A percentile compares a stretch with the other conserved stretches of the same genome.
phyloP scores from a whole-genome alignment of 2,888 invertebrate genomes.

The Hirtodrosophila confusa region DNA sequence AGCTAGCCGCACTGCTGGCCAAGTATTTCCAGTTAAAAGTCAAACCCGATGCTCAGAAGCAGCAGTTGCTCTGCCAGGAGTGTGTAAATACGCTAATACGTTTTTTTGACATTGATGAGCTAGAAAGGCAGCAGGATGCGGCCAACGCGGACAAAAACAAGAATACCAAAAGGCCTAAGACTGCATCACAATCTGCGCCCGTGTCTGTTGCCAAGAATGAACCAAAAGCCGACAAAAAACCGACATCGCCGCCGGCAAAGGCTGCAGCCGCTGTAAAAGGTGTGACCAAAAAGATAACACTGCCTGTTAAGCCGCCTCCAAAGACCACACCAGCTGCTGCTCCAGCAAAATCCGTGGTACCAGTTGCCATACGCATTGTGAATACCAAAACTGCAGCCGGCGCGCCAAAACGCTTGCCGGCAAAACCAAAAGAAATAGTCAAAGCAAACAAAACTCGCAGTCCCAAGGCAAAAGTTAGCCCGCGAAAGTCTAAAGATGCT shows the following conservation, averaged over 20 bases:
- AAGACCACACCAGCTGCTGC: not conserved
- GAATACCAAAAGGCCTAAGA: not conserved
- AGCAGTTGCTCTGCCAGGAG: slow-evolving; percentile 70
- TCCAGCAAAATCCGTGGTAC: not conserved
- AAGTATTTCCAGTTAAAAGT: slow-evolving; percentile 70
- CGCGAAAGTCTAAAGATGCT: slow-evolving; percentile 9
- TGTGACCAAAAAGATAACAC: not conserved
- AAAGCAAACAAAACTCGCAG: not conserved
- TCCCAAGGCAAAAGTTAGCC: slow-evolving; percentile 1
- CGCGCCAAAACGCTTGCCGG: slow-evolving; percentile 2
- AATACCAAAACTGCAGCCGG: not conserved
- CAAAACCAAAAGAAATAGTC: not conserved
- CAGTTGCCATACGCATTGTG: slow-evolving; percentile 14
- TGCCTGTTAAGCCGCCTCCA: not conserved
- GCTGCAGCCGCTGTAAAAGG: not conserved
- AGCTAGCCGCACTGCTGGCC: slow-evolving; percentile 66
- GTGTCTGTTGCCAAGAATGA: not conserved
- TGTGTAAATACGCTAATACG: slow-evolving; percentile 79
- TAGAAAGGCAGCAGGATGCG: slow-evolving; percentile 51
- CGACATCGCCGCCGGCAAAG: not conserved
- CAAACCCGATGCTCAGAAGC: slow-evolving; percentile 24
- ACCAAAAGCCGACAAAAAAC: not conserved
- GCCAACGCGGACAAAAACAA: slow-evolving; percentile 14
- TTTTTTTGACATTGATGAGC: slow-evolving; percentile 76
- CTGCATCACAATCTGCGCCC: no score